Evolutionary conservation across 2,113 vertebrate genomes (phyloP), one percentile per base, ranked within the genome.

Genomic region (Misgurnus anguillicaudatus): DNA sequence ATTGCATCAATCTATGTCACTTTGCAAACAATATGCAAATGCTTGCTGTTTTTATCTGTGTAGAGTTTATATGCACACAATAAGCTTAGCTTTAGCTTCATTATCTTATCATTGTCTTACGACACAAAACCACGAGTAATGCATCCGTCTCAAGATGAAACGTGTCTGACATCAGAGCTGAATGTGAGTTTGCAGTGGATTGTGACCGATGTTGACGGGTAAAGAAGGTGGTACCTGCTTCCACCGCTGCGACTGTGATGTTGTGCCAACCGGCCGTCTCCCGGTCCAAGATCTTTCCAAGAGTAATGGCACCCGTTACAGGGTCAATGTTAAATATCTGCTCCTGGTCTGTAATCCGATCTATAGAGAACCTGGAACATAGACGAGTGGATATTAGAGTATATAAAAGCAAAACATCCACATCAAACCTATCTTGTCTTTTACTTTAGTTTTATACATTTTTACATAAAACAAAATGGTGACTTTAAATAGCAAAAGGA

Each of bases 221-320:
- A 13, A 51, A 51, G 51, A 55, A 17, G 51, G 64, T 4, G 60
- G 7, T 91, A 99, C 98, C 97, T 88, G 95, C 95, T 92, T 99
- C 97, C 86, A 95, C 95, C 0, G 96, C 97, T 86, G 94, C 92
- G 85, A 99, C 93, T 0, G 97, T 98, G 92, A 99, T 95, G 86
- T 99, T 99, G 93, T 99, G 95, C 98, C 98, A 99, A 78, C 97
- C 96, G 0, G 97, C 95, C 0, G 95, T 96, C 90, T 99, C 98
- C 2, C 98, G 88, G 88, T 99, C 98, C 92, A 99, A 88, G 70
- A 92, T 88, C 88, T 98, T 97, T 82, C 93, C 94, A 38, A 97
- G 93, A 71, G 95, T 94, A 69, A 99, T 95, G 80, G 94, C 93
- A 1, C 98, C 98, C 0, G 95, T 95, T 80, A 95, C 90, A 3